These are phyloP conservation scores for Urocolius indicus DNA, from an alignment of 2,113 vertebrate genomes.

Conservation along the genomic window DNA sequence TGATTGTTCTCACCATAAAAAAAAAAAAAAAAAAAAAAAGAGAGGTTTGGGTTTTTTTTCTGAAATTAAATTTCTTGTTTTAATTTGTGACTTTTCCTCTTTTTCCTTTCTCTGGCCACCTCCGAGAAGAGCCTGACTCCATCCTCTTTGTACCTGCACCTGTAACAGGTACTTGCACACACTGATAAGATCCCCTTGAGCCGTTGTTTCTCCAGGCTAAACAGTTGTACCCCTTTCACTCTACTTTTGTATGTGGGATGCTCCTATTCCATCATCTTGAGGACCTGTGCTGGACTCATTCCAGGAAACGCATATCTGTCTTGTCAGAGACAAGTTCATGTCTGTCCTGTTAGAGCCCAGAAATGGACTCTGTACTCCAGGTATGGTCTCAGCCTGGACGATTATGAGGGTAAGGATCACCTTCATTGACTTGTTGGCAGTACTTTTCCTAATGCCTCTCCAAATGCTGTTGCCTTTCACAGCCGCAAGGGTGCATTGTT, in stretches of 20 bases:
- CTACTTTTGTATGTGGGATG: too few species aligned
- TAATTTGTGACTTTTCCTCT: not conserved
- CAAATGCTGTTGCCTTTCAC: not conserved
- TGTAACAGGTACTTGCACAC: not conserved
- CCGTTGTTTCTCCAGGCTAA: not conserved
- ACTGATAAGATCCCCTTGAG: not conserved
- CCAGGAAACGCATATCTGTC: not conserved
- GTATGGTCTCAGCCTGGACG: not conserved
- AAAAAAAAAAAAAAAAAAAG: too few species aligned
- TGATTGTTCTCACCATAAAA: not conserved
- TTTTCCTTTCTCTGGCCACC: not conserved
- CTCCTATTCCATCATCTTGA: not conserved
- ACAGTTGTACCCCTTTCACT: not conserved
- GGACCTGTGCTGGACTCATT: not conserved
- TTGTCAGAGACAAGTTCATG: not conserved
- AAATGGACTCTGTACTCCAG: not conserved
- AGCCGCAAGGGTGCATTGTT: not conserved
- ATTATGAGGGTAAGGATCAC: not conserved
- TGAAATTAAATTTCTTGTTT: not conserved
- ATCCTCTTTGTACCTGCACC: too few species aligned
- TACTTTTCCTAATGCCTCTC: not conserved
- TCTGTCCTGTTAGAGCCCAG: not conserved
- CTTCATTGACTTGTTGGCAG: too few species aligned
- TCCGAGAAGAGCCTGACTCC: too few species aligned
- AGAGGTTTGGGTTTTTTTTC: too few species aligned